Evolutionary conservation across 37 sponge, comb jelly and placozoan species (phyloP).

Genomic region (Petrosia ficiformis): DNA sequence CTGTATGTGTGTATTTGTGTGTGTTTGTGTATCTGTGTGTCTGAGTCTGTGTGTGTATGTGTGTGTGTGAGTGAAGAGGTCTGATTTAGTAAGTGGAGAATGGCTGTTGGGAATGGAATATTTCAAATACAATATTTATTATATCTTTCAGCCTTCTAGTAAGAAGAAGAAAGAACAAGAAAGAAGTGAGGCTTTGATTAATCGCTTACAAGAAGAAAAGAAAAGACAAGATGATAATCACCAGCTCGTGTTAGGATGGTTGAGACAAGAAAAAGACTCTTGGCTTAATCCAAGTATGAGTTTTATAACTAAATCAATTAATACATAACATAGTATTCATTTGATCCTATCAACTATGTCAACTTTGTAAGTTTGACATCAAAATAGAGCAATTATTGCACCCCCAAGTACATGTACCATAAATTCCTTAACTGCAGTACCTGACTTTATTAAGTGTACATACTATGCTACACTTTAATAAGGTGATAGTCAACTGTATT

Average conservation of each 20-base stretch:
- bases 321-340: background rate
- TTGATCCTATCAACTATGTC: background rate
- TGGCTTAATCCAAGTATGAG: slow-evolving; percentile 84
- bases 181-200: slow-evolving; percentile 69
- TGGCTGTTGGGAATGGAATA: too few relatives aligned
- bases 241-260: slow-evolving; percentile 68
- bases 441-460: too few relatives aligned
- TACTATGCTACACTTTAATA: too few relatives aligned
- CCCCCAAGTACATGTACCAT: too few relatives aligned
- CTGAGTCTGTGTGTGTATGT: background rate
- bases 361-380: too few relatives aligned
- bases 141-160: slow-evolving; percentile 51
- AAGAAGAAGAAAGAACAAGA: slow-evolving; percentile 97
- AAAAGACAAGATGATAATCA: slow-evolving; percentile 83
- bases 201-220: slow-evolving; percentile 84
- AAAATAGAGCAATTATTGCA: too few relatives aligned
- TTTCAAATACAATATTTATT: too few relatives aligned
- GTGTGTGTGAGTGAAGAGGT: background rate
- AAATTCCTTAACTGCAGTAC: too few relatives aligned
- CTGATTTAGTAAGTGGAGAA: too few relatives aligned
- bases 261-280: slow-evolving; percentile 77
- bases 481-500: too few relatives aligned
- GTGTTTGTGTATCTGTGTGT: too few relatives aligned
- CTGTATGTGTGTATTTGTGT: too few relatives aligned
- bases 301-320: background rate